Percentiles rank a stretch among this genome's conserved stretches.
These are phyloP conservation scores for Somateria mollissima DNA, from an alignment of 2,797 vertebrate genomes.

Conservation along the genomic window DNA sequence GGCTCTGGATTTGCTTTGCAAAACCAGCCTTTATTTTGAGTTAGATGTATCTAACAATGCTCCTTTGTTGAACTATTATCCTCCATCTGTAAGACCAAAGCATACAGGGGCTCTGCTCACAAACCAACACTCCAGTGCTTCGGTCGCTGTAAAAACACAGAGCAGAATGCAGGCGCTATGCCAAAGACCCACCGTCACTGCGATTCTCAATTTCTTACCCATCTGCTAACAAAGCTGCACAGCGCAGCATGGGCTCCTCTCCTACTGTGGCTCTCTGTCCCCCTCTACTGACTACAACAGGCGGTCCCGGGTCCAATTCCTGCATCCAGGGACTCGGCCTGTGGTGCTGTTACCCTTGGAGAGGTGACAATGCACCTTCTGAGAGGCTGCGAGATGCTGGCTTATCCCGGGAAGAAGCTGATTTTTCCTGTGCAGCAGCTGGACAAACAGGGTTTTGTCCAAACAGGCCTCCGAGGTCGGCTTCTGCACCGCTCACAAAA, in stretches of 20 bases:
- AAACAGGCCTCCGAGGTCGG: background rate
- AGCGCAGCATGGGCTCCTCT: fast-evolving
- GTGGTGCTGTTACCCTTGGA: conserved; percentile 32
- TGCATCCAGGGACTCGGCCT: background rate
- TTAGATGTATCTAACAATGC: background rate
- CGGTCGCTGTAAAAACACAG: background rate
- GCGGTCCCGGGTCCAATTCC: background rate
- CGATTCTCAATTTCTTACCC: background rate
- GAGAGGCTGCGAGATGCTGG: background rate
- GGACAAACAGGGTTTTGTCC: conserved; percentile 37
- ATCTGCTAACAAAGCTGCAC: background rate
- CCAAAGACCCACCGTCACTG: background rate
- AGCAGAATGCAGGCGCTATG: background rate
- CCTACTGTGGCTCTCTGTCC: conserved; percentile 31
- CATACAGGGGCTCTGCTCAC: background rate
- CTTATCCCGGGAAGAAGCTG: background rate
- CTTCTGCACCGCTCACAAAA: background rate
- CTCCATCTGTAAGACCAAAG: background rate
- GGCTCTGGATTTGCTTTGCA: conserved; percentile 11
- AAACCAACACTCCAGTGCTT: background rate
- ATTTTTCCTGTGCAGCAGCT: conserved; percentile 17
- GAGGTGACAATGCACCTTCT: conserved; percentile 7
- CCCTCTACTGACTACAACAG: conserved; percentile 48
- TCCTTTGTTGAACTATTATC: background rate
- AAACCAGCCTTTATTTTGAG: conserved; percentile 5